phyloP scores from a whole-genome alignment of 1,140 invertebrate species.

The Trichomalopsis sarcophagae region DNA sequence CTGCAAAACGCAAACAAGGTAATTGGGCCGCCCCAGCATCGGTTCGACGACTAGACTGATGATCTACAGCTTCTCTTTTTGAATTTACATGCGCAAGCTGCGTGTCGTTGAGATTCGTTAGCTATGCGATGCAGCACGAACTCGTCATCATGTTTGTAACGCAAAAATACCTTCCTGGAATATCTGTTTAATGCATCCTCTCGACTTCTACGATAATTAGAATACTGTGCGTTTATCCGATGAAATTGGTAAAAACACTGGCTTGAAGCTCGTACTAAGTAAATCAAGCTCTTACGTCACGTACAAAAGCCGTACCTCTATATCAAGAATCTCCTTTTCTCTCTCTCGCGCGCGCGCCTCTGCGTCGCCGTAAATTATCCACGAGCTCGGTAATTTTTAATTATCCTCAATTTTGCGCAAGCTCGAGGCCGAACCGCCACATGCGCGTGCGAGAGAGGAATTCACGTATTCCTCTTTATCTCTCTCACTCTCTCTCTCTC shows the following conservation, averaged over 20 bases:
- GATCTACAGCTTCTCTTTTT: not conserved
- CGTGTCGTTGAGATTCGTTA: not conserved
- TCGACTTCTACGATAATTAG: not conserved
- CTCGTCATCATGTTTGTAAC: too few relatives aligned
- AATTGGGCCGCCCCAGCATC: not conserved
- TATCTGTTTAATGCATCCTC: not conserved
- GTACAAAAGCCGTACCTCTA: not conserved
- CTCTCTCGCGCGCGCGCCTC: too few relatives aligned
- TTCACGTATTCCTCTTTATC: not conserved
- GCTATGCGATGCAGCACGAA: too few relatives aligned
- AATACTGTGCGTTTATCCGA: not conserved
- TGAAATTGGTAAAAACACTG: not conserved
- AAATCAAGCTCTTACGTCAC: not conserved
- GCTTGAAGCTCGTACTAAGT: not conserved
- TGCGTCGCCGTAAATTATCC: not conserved
- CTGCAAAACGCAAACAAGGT: slow-evolving; percentile 72
- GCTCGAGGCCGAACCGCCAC: not conserved
- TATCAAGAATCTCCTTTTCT: too few relatives aligned
- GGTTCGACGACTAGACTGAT: not conserved
- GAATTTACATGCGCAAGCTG: not conserved
- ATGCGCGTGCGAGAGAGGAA: not conserved
- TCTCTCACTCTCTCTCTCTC: not conserved
- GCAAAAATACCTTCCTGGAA: not conserved
- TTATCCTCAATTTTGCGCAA: not conserved
- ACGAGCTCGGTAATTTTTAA: slow-evolving; percentile 5